phyloP scores from a whole-genome alignment of 2,888 invertebrate genomes.

The Phlogophora meticulosa region DNA sequence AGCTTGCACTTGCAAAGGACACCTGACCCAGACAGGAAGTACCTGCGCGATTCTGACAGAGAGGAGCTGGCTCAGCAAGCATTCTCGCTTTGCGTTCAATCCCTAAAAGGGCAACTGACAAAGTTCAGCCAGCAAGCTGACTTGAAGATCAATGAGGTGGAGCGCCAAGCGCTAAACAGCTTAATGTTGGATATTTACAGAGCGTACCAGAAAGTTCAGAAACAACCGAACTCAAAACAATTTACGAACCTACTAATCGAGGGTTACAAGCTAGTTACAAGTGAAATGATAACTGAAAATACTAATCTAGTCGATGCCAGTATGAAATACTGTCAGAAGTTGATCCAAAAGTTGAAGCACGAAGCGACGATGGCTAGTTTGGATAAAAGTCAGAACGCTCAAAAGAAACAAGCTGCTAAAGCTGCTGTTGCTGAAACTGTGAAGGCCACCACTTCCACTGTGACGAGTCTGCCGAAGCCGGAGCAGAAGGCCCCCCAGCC shows the following conservation, averaged over 20 bases:
- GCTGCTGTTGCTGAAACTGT: conserved; percentile 71
- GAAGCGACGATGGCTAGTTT: conserved; percentile 84
- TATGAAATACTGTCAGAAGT: conserved; percentile 93
- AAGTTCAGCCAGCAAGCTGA: conserved; percentile 88
- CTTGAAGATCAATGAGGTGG: conserved; percentile 84
- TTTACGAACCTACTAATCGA: conserved; percentile 93
- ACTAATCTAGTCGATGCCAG: conserved; percentile 93
- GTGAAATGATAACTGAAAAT: conserved; percentile 92
- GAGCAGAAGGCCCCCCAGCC: conserved; percentile 70
- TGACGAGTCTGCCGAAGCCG: conserved; percentile 66
- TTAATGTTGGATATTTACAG: conserved; percentile 92
- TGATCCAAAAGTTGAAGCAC: conserved; percentile 91
- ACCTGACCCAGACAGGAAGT: conserved; percentile 97
- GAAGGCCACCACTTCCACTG: conserved; percentile 66
- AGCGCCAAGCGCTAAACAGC: conserved; percentile 88
- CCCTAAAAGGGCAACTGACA: conserved; percentile 92
- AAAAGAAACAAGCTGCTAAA: conserved; percentile 82
- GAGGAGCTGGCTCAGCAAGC: conserved; percentile 95
- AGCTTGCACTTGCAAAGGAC: conserved; percentile 94
- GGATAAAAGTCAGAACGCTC: conserved; percentile 82
- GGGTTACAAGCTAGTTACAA: conserved; percentile 93
- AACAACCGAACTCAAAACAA: conserved; percentile 91
- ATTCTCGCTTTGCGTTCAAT: conserved; percentile 93
- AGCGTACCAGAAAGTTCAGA: conserved; percentile 93
- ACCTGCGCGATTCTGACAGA: conserved; percentile 96